phyloP scores from a whole-genome alignment of 1,140 invertebrate species.

The Procambarus clarkii region DNA sequence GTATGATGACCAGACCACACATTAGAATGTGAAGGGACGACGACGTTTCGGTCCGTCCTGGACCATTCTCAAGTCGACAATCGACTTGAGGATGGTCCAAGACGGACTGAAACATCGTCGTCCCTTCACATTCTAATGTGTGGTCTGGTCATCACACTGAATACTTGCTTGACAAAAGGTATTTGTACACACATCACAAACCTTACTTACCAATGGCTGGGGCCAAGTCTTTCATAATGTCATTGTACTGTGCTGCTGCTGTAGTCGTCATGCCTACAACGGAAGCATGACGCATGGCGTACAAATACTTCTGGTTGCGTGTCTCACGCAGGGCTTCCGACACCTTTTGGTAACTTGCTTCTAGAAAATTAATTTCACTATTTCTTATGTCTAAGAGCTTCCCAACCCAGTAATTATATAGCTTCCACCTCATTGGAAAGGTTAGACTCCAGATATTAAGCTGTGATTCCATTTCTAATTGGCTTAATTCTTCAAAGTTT shows the following conservation, averaged over 20 bases:
- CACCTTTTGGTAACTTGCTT: slow-evolving; percentile 20
- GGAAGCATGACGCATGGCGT: slow-evolving; percentile 52
- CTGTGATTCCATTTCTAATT: background rate
- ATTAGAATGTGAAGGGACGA: no score
- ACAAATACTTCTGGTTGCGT: slow-evolving; percentile 56
- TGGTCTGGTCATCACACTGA: no score
- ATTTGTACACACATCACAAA: background rate
- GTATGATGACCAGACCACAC: no score
- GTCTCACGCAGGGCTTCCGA: slow-evolving; percentile 44
- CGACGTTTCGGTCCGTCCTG: no score
- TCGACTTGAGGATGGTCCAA: no score
- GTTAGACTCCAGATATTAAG: slow-evolving; percentile 32
- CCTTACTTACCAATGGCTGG: slow-evolving; percentile 78
- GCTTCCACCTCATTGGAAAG: slow-evolving; percentile 51
- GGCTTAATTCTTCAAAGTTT: background rate
- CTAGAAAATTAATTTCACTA: background rate
- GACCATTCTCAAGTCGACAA: no score
- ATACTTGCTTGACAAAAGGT: no score
- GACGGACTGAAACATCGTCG: no score
- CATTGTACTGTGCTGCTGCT: slow-evolving; percentile 82
- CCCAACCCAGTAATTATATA: slow-evolving; percentile 70
- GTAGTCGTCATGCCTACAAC: slow-evolving; percentile 88
- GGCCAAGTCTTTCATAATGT: slow-evolving; percentile 79
- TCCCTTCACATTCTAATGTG: no score
- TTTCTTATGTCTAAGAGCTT: slow-evolving; percentile 39